These are phyloP conservation scores for Zele albiditarsus DNA, from an alignment of 2,888 invertebrate genomes.

Conservation along the genomic window DNA sequence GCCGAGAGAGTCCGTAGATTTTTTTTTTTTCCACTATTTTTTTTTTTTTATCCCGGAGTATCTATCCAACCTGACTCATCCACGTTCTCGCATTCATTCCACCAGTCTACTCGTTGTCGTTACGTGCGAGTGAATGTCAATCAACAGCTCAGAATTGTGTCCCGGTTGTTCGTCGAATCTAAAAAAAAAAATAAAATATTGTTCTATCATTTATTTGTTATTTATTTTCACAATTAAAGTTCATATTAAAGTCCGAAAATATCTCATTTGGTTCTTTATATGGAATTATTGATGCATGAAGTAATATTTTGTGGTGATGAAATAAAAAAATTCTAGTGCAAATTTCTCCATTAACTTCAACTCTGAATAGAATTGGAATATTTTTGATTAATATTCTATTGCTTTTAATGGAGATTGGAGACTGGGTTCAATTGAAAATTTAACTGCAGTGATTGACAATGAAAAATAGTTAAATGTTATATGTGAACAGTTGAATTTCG, in stretches of 20 bases:
- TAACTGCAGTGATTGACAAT: background rate
- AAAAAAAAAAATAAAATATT: constrained; percentile 5
- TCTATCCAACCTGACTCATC: constrained; percentile 23
- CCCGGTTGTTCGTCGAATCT: background rate
- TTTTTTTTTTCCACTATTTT: background rate
- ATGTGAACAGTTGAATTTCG: too few relatives aligned
- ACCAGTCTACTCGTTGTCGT: constrained; percentile 9
- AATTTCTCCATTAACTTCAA: background rate
- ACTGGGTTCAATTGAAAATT: background rate
- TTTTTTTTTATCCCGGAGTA: background rate
- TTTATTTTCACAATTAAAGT: background rate
- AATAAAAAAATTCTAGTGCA: background rate
- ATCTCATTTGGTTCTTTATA: background rate
- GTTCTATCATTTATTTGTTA: background rate
- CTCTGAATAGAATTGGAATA: background rate
- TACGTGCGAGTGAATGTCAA: constrained; percentile 24
- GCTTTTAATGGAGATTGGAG: background rate
- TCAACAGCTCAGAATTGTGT: constrained; percentile 6
- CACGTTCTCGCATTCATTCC: constrained; percentile 17
- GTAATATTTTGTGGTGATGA: background rate
- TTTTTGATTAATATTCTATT: background rate
- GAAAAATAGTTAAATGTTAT: background rate
- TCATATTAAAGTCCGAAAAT: background rate
- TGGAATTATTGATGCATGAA: background rate
- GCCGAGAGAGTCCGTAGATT: background rate